Evolutionary conservation across 2,797 vertebrate genomes (phyloP), one percentile per base, ranked within the genome.

Genomic region (Pangasius macronema): DNA sequence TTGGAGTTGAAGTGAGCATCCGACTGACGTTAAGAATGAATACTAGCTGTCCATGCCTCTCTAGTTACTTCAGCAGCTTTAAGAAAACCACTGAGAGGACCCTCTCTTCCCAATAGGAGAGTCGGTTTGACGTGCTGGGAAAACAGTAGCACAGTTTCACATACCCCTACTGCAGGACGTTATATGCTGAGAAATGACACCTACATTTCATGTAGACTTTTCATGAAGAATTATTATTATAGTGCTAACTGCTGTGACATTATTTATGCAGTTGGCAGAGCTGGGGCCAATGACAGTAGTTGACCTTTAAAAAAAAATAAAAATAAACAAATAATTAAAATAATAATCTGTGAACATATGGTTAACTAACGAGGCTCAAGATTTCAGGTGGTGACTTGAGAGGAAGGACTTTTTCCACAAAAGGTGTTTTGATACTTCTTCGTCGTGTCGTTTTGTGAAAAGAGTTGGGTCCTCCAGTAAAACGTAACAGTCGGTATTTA

Each of bases 281-380:
- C 65, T 75, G 30, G 51, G 81, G 87, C 83, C 73, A 84, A 24
- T 89, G 87, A 91, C 33, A 77, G 53, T 72, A 82, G 81, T 86
- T 91, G 57, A 85, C 82, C 85, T 87, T 36, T n/a, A 82, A 53
- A 11, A 63, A 27, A 63, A n/a, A 63, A 63, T 1, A n/a, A 33
- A 27, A 39, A 77, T 55, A 18, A 18, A 36, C 7, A 42, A 39
- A 70, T 1, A 20, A 57, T 22, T 0, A 72, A 22, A 46, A 30
- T 46, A 27, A 27, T 30, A 2, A 14, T 18, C 10, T 77, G 59
- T 27, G 36, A 72, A 83, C 33, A 46, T 49, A 82, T 72, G 80
- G 59, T 89, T 51, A 84, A 85, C 88, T 87, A 39, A 82, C 70
- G 90, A 89, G 87, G 90, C 83, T 87, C 33, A 27, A 72, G 27